These are phyloP conservation scores for Papilio helenus DNA, from an alignment of 1,140 invertebrate species.

Conservation along the genomic window DNA sequence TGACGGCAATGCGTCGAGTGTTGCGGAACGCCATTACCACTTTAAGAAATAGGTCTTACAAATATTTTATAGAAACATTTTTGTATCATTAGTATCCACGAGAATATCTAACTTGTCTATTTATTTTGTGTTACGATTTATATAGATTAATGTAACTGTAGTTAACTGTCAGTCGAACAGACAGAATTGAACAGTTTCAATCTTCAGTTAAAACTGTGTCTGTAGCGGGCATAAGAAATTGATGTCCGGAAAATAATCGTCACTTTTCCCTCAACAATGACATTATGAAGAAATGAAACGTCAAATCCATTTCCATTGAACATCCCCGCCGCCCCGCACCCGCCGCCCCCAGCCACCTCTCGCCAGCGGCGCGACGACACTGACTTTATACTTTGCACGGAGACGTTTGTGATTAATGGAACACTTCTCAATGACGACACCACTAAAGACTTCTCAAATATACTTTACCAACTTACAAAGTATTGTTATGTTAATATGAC, in stretches of 20 bases:
- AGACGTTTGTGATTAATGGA: conserved; percentile 52
- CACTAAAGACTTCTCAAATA: conserved; percentile 24
- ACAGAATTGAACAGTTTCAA: too few species aligned
- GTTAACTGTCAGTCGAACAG: too few species aligned
- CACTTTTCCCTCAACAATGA: not conserved
- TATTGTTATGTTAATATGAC: not conserved
- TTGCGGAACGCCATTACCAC: not conserved
- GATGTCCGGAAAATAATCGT: not conserved
- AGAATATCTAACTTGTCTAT: not conserved
- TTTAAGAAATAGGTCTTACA: not conserved
- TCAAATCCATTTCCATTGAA: conserved; percentile 42
- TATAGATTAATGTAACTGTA: too few species aligned
- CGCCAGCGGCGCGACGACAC: conserved; percentile 25
- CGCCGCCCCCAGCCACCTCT: not conserved
- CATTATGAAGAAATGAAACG: conserved; percentile 30
- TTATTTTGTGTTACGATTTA: too few species aligned
- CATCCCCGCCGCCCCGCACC: not conserved
- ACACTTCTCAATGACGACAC: conserved; percentile 42
- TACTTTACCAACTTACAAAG: conserved; percentile 18
- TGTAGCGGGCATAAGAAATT: not conserved
- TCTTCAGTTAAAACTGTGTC: too few species aligned
- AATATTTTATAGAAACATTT: too few species aligned
- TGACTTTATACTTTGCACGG: conserved; percentile 43
- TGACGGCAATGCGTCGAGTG: conserved; percentile 6
- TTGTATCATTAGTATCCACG: too few species aligned